Conservation (phyloP, 1,140 invertebrate genomes). For the Drosophila pseudoananassae region DNA sequence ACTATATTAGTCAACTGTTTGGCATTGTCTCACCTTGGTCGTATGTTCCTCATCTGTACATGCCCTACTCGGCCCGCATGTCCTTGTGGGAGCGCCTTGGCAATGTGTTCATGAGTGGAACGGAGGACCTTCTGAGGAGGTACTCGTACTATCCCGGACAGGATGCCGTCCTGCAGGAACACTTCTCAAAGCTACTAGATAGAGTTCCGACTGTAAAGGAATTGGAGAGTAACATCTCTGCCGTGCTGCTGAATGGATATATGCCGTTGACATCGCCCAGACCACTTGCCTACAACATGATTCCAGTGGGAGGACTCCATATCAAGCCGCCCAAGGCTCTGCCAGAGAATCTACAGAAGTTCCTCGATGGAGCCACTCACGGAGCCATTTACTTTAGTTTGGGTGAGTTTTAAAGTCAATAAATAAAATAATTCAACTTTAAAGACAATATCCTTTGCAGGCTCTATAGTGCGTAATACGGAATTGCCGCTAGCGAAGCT, state of each 20-base stretch:
- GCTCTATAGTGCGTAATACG: slow-evolving; percentile 71
- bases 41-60: slow-evolving; percentile 71
- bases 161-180: slow-evolving; percentile 68
- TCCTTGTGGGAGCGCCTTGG: slow-evolving; percentile 79
- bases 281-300: slow-evolving; percentile 84
- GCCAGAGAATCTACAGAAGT: slow-evolving; percentile 70
- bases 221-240: slow-evolving; percentile 85
- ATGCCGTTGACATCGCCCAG: slow-evolving; percentile 82
- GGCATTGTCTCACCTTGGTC: slow-evolving; percentile 77
- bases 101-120: slow-evolving; percentile 36
- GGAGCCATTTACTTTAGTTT: slow-evolving; percentile 85
- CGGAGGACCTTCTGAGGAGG: slow-evolving; percentile 52
- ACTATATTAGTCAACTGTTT: slow-evolving; percentile 71
- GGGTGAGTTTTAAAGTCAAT: slow-evolving; percentile 1
- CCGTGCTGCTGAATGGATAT: slow-evolving; percentile 85
- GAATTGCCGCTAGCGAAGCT: slow-evolving; percentile 84
- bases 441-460: slow-evolving; percentile 11
- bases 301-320: slow-evolving; percentile 85
- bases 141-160: slow-evolving; percentile 62
- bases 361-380: slow-evolving; percentile 84
- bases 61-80: slow-evolving; percentile 75
- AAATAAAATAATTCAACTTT: neutral
- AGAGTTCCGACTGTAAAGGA: slow-evolving; percentile 82
- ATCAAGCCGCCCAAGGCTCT: slow-evolving; percentile 76
- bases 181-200: slow-evolving; percentile 58